Base-by-base conservation (phyloP, 35 echinoderm and acorn worm genomes). In the Heliocidaris erythrogramma region DNA sequence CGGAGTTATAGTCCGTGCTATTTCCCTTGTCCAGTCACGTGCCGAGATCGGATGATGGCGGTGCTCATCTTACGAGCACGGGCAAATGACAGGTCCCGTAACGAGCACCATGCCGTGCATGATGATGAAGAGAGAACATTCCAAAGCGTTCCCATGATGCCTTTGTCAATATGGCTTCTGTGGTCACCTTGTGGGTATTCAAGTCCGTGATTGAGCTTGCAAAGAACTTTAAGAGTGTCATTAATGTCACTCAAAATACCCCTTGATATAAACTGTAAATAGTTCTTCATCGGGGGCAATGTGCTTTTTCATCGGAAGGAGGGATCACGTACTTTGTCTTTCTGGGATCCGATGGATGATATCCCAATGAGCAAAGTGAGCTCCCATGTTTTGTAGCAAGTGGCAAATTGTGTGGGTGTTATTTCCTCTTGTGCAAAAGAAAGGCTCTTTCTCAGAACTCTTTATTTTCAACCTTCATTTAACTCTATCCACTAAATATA, bases 191-290 rank as follows among this genome's bases (percentile, higher is more conserved):
- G 65, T 78, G 65, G 65, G 65, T 27, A 78, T 78, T 78, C 14
- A 21, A 21, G 21, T 78, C 17, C 65, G 65, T 78, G 65, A 78
- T 78, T 78, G 65, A 27, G 65, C 65, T 78, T 78, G 65, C 65
- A 21, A 78, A 78, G 65, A 78, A 78, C 65, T 78, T 78, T 71
- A 6, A 24, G 65, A 24, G 65, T 78, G 65, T 78, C 65, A 78
- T 78, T 78, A 78, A 78, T 78, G 65, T 78, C 65, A 8, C 65
- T 78, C 65, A 78, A 78, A 78, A 78, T 78, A 78, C 65, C 27
- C 65, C 65, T n/a, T 18, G 27, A 14, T 78, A 78, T 78, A 18
- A 78, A 78, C 65, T 78, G 65, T n/a, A 78, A 78, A 78, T 18
- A 78, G 21, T 78, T n/a, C 17, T 27, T 78, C 21, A 78, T 78